Evolutionary conservation across 2,797 vertebrate species (phyloP), one percentile per base, ranked within the genome.

Genomic region (Thaleichthys pacificus): DNA sequence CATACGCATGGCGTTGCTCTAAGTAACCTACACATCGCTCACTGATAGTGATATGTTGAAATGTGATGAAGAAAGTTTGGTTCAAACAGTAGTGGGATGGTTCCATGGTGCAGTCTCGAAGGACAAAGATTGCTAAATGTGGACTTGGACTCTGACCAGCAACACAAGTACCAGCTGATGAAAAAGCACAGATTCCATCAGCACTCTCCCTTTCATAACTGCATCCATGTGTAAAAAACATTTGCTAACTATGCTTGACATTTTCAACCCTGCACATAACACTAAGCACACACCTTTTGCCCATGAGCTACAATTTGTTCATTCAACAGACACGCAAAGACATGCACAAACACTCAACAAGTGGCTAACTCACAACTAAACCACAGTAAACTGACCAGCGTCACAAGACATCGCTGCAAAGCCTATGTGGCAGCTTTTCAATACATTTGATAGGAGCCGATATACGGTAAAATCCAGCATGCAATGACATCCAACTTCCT

Each of bases 161-260:
- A 81, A 77, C 79, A 88, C 76, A 88, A 86, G 89, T 87, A 86
- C 85, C 87, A 88, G 82, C 85, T 82, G 84, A 80, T 82, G 74
- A 82, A 82, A 81, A 82, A 82, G 69, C 73, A 51, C 79, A 80
- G 82, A 79, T 71, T 85, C 32, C 35, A 82, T 77, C 72, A 74
- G 79, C 77, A 74, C 58, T 83, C 80, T 89, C 80, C 88, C 80
- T 80, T 60, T 65, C 32, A 66, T 57, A 49, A 81, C 85, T 71
- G 47, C 84, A 71, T 83, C 82, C 83, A 70, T 80, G 83, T 82
- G 84, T 84, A 90, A 84, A 86, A 35, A 56, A 73, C 70, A 74
- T 78, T 80, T 26, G 84, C 74, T 77, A 85, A 73, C 81, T 84
- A 82, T 75, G 66, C 75, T 80, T 66, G 70, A 85, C 83, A 87